Evolutionary conservation across 1,140 invertebrate species (phyloP).

Genomic region (Sitophilus oryzae): DNA sequence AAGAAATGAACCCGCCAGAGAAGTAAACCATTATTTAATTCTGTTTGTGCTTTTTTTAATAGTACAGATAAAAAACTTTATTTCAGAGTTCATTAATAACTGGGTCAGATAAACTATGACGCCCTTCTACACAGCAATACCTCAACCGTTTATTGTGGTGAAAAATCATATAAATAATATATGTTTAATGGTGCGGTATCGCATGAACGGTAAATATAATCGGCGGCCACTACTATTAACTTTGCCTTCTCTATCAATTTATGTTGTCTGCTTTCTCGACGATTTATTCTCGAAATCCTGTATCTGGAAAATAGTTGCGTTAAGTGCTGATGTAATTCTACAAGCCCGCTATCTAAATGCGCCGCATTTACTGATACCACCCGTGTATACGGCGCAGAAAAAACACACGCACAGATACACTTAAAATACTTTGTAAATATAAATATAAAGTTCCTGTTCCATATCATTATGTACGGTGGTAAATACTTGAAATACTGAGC

Average conservation of each 20-base stretch:
- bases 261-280: slow-evolving; percentile 8
- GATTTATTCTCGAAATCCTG: slow-evolving; percentile 7
- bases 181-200: background rate
- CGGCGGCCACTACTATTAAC: background rate
- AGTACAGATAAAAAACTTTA: no score
- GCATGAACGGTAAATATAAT: background rate
- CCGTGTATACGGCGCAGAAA: background rate
- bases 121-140: no score
- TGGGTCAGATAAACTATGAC: no score
- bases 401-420: background rate
- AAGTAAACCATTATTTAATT: no score
- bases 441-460: background rate
- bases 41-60: no score
- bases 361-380: background rate
- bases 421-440: background rate
- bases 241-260: slow-evolving; percentile 1
- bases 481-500: background rate
- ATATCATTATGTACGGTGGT: no score
- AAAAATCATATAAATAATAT: background rate
- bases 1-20: no score
- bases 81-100: no score
- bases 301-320: slow-evolving; percentile 18
- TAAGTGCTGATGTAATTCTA: slow-evolving; percentile 21
- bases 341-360: slow-evolving; percentile 9
- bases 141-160: no score